Conservation (phyloP, 2,888 invertebrate species). For the Pseudococcus jackbeardsleyi region DNA sequence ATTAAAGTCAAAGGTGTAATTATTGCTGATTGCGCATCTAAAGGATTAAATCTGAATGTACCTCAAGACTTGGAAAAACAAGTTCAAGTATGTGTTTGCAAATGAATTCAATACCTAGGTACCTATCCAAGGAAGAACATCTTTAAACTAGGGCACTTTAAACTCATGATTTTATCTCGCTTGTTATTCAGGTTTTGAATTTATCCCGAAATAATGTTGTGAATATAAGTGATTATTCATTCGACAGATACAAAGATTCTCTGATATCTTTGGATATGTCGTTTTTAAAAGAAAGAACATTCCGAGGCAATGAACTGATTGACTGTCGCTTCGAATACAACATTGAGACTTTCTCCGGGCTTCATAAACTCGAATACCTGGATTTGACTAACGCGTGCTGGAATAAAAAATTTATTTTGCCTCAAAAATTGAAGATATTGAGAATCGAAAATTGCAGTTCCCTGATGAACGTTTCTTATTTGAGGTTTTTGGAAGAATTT, state of each 20-base stretch:
- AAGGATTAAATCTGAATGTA: background rate
- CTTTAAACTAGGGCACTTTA: too few relatives aligned
- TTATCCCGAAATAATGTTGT: background rate
- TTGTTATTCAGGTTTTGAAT: background rate
- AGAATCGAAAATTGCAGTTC: background rate
- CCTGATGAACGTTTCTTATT: background rate
- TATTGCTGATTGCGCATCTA: background rate
- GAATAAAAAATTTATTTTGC: background rate
- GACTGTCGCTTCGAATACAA: background rate
- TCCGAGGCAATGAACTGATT: background rate
- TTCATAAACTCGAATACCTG: background rate
- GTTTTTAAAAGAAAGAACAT: background rate
- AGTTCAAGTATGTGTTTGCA: background rate
- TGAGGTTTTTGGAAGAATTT: background rate
- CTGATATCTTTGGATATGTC: background rate
- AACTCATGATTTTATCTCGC: background rate
- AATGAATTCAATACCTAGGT: background rate
- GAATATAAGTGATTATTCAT: slow-evolving; percentile 15
- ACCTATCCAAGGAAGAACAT: background rate
- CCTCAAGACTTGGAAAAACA: slow-evolving; percentile 5
- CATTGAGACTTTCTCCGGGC: background rate
- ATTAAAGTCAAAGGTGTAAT: background rate
- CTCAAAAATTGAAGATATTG: background rate
- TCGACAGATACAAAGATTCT: slow-evolving; percentile 1
- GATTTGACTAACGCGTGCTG: slow-evolving; percentile 7